Percentiles rank a stretch among this genome's conserved stretches.
Conservation (phyloP, 2,888 invertebrate species). For the Archaeoteleia sp. region DNA sequence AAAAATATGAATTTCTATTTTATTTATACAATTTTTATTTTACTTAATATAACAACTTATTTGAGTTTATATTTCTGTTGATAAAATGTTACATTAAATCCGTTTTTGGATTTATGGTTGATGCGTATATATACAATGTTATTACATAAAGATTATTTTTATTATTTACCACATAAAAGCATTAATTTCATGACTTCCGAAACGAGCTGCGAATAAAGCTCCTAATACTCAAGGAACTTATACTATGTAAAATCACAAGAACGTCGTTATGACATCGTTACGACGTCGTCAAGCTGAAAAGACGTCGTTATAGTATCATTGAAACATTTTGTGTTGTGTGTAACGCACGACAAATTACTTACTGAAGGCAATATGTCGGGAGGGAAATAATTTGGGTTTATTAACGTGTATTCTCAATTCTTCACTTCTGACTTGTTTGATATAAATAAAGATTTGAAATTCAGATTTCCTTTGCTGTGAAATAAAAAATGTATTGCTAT, state of each 20-base stretch:
- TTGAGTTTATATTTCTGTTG: too few relatives aligned
- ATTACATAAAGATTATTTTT: not conserved
- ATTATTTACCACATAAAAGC: slow-evolving; percentile 16
- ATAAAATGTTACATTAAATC: too few relatives aligned
- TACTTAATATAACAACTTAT: too few relatives aligned
- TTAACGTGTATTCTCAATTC: too few relatives aligned
- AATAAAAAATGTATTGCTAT: too few relatives aligned
- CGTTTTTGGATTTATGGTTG: too few relatives aligned
- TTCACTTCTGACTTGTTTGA: too few relatives aligned
- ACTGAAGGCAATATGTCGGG: not conserved
- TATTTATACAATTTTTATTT: too few relatives aligned
- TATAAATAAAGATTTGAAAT: too few relatives aligned
- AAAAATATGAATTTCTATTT: too few relatives aligned
- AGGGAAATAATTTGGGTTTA: slow-evolving; percentile 2
- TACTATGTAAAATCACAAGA: slow-evolving; percentile 13
- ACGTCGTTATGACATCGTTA: slow-evolving; percentile 9
- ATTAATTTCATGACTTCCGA: slow-evolving; percentile 17
- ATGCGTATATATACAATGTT: too few relatives aligned
- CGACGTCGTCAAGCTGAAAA: slow-evolving; percentile 20
- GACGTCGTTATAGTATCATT: slow-evolving; percentile 27
- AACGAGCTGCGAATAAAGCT: slow-evolving; percentile 20
- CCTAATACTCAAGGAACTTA: slow-evolving; percentile 10
- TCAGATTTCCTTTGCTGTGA: too few relatives aligned
- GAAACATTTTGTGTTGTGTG: slow-evolving; percentile 11
- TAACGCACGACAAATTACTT: slow-evolving; percentile 9